Conservation (phyloP, 2,797 vertebrate species). For the Triplophysa bombifrons region DNA sequence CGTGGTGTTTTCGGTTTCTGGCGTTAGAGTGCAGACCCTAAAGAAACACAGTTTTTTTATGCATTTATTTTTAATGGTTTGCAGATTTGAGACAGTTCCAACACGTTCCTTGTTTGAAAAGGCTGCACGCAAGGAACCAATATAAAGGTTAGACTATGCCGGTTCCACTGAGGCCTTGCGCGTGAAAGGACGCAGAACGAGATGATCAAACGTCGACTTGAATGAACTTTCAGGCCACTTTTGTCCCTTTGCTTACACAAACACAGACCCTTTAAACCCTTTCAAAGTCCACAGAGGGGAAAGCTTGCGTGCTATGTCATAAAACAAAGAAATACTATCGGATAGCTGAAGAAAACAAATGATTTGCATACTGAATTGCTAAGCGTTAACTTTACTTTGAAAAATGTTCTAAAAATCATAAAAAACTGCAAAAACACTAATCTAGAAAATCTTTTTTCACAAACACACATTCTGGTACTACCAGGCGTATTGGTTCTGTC, state of each 20-base stretch:
- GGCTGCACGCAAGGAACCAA: conserved; percentile 45
- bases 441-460: background rate
- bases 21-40: background rate
- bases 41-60: conserved; percentile 5
- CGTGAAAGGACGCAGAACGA: conserved; percentile 49
- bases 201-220: conserved; percentile 53
- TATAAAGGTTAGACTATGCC: conserved; percentile 32
- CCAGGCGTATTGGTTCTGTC: background rate
- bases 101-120: conserved; percentile 5
- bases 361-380: background rate
- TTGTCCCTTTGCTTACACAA: conserved; percentile 52
- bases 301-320: conserved; percentile 41
- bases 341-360: conserved; percentile 16
- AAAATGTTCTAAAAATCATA: background rate
- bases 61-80: conserved; percentile 24
- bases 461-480: background rate
- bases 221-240: conserved; percentile 32
- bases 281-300: conserved; percentile 46
- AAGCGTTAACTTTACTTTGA: background rate
- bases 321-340: conserved; percentile 37
- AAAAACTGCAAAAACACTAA: background rate
- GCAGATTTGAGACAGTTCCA: conserved; percentile 30
- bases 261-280: conserved; percentile 38
- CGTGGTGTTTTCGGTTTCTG: background rate
- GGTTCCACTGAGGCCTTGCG: conserved; percentile 9